Percentiles rank a stretch among this genome's conserved stretches.
phyloP scores from a whole-genome alignment of 2,888 invertebrate genomes.

The Pristionchus fissidentatus region DNA sequence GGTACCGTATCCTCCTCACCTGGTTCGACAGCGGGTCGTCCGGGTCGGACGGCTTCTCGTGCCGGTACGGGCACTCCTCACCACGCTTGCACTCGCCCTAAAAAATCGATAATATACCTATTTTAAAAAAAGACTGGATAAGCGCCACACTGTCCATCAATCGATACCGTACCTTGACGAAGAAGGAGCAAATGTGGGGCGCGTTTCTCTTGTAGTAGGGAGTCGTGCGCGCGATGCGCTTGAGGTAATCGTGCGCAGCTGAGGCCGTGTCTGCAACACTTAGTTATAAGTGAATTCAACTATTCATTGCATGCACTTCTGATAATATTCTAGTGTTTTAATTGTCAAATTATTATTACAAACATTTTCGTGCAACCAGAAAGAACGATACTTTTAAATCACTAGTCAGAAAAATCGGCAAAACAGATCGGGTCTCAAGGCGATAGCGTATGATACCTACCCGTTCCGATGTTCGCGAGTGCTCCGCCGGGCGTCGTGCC shows the following conservation, averaged over 20 bases:
- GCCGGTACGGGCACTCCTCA: conserved; percentile 95
- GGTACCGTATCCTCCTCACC: too few relatives aligned
- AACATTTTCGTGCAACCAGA: too few relatives aligned
- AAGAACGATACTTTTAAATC: too few relatives aligned
- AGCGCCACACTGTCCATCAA: background rate
- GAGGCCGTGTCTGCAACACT: conserved; percentile 15
- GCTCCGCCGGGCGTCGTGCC: conserved; percentile 78
- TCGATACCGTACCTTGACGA: conserved; percentile 84
- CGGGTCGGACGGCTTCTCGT: conserved; percentile 95
- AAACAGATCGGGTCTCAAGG: too few relatives aligned
- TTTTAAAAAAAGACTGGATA: background rate
- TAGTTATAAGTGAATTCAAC: background rate
- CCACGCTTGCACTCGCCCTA: conserved; percentile 91
- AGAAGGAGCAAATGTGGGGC: conserved; percentile 96
- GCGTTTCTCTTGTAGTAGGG: conserved; percentile 95
- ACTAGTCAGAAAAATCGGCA: too few relatives aligned
- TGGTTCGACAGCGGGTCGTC: conserved; percentile 92
- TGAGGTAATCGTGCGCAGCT: conserved; percentile 46
- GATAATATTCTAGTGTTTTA: too few relatives aligned
- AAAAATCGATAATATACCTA: background rate
- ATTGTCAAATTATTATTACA: too few relatives aligned
- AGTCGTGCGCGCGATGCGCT: conserved; percentile 86
- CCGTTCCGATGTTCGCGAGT: conserved; percentile 78
- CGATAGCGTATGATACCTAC: conserved; percentile 77
- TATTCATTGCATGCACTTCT: background rate